A percentile compares a stretch with the other conserved stretches of the same genome.
Conservation (phyloP, 2,888 invertebrate genomes). For the Hypomecis punctinalis region DNA sequence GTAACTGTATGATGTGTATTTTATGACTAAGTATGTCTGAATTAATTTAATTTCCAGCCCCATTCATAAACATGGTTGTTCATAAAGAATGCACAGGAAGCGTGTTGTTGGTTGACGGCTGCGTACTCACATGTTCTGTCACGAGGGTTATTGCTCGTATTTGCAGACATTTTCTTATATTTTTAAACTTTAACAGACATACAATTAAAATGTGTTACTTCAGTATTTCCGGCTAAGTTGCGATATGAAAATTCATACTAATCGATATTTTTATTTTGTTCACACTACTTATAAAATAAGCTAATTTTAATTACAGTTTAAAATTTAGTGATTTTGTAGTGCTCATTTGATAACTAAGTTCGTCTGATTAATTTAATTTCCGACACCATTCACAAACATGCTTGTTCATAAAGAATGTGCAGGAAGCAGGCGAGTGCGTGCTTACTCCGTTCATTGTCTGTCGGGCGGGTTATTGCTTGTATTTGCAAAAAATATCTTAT, state of each 20-base stretch:
- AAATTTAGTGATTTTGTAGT: too few species aligned
- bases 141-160: conserved; percentile 1
- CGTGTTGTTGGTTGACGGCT: not conserved
- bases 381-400: conserved; percentile 2
- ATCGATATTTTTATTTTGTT: too few species aligned
- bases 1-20: too few species aligned
- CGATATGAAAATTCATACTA: too few species aligned
- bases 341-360: too few species aligned
- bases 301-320: too few species aligned
- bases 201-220: not conserved
- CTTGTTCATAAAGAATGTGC: conserved; percentile 8
- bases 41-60: conserved; percentile 3
- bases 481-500: too few species aligned
- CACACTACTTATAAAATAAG: too few species aligned
- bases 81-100: conserved; percentile 13
- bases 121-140: conserved; percentile 7
- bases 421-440: conserved; percentile 2
- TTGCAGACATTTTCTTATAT: conserved; percentile 6
- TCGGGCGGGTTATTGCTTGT: too few species aligned
- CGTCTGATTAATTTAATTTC: not conserved
- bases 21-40: not conserved
- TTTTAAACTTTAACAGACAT: conserved; percentile 5
- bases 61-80: conserved; percentile 7
- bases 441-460: too few species aligned
- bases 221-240: too few species aligned